Conservation (phyloP, 2,113 vertebrate genomes). For the Prunella fulvescens region DNA sequence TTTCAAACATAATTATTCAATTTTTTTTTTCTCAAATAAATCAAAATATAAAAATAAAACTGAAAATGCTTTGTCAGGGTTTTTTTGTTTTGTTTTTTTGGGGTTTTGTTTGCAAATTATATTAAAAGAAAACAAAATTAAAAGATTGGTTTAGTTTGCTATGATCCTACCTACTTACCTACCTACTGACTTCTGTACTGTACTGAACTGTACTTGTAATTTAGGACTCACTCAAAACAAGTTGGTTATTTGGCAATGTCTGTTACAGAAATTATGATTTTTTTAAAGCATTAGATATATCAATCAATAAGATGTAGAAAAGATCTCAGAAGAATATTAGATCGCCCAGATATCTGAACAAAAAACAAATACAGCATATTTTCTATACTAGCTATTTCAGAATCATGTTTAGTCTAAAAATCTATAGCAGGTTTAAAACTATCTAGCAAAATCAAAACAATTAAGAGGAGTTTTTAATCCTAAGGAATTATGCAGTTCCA, state of each 20-base stretch:
- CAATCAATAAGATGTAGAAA: neutral
- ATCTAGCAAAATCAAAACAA: neutral
- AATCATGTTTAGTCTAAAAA: neutral
- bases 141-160: neutral
- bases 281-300: neutral
- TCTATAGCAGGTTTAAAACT: neutral
- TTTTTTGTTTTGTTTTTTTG: neutral
- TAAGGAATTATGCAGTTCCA: neutral
- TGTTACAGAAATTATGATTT: neutral
- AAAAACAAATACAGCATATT: neutral
- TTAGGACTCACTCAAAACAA: neutral
- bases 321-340: neutral
- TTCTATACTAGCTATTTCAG: neutral
- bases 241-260: neutral
- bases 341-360: neutral
- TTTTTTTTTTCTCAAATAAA: neutral
- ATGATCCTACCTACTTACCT: neutral
- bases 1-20: neutral
- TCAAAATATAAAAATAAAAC: neutral
- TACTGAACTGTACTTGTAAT: neutral
- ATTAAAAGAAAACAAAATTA: neutral
- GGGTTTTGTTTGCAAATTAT: neutral
- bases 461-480: neutral
- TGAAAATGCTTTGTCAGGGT: accelerated
- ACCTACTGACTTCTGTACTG: neutral